phyloP scores from a whole-genome alignment of 2,888 invertebrate species.

The Stenodera caucasica region DNA sequence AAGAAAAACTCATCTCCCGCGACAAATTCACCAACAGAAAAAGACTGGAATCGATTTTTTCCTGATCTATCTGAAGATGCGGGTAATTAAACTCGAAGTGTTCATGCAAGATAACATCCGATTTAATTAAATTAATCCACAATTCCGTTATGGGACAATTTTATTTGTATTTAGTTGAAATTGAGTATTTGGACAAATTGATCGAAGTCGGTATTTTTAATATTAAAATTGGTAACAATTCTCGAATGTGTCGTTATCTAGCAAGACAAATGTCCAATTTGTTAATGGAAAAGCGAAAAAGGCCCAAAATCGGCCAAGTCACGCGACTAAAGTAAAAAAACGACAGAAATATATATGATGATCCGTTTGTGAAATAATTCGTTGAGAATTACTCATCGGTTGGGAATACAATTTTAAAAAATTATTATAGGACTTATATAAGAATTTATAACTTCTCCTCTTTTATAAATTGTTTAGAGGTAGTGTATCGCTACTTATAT shows the following conservation, averaged over 20 bases:
- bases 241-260: neutral
- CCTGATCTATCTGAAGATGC: neutral
- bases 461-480: conserved; percentile 2
- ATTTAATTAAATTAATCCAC: neutral
- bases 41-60: no score
- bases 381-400: no score
- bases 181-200: no score
- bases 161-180: no score
- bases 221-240: neutral
- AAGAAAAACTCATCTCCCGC: no score
- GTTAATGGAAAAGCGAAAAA: neutral
- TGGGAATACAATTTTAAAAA: no score
- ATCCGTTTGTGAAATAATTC: no score
- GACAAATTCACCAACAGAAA: no score
- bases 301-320: neutral
- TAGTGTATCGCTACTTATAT: conserved; percentile 16
- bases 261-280: neutral
- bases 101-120: neutral
- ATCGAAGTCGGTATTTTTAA: neutral
- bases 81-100: neutral
- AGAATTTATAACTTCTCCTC: neutral
- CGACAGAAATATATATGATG: neutral
- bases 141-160: neutral
- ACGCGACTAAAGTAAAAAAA: neutral
- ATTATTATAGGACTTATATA: neutral